Conservation (phyloP, 2,888 invertebrate species). For the Deilephila porcellus region DNA sequence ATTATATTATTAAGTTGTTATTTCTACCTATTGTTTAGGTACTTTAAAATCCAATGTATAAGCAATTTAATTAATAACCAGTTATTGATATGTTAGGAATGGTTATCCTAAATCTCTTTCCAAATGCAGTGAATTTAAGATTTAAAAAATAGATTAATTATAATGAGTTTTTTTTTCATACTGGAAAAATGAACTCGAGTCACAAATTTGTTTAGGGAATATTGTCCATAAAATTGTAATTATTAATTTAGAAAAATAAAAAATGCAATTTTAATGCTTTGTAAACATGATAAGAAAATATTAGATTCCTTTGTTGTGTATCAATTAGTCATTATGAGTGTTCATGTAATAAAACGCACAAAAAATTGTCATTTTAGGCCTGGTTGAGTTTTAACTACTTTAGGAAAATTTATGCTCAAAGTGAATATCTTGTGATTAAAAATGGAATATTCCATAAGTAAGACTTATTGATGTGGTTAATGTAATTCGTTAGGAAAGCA, state of each 20-base stretch:
- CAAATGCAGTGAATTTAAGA: conserved; percentile 9
- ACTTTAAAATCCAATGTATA: conserved; percentile 14
- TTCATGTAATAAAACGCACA: conserved; percentile 6
- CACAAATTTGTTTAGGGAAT: conserved; percentile 9
- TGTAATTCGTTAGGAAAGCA: background rate
- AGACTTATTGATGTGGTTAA: conserved; percentile 17
- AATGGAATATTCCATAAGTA: conserved; percentile 5
- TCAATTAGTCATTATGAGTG: background rate
- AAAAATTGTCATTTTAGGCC: background rate
- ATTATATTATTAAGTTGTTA: conserved; percentile 30
- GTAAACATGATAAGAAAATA: conserved; percentile 1
- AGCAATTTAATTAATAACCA: conserved; percentile 20
- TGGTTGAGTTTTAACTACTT: background rate
- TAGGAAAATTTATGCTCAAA: conserved; percentile 23
- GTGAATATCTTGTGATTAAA: conserved; percentile 5
- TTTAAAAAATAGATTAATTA: conserved; percentile 3
- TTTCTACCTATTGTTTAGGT: conserved; percentile 27
- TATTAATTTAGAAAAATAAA: background rate
- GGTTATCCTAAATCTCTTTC: background rate
- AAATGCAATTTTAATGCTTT: background rate
- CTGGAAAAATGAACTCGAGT: conserved; percentile 13
- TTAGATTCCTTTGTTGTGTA: background rate
- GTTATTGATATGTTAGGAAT: background rate
- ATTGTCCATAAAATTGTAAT: background rate
- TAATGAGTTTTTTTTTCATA: background rate